phyloP scores from a whole-genome alignment of 1,140 invertebrate species.

The Psix sp. region DNA sequence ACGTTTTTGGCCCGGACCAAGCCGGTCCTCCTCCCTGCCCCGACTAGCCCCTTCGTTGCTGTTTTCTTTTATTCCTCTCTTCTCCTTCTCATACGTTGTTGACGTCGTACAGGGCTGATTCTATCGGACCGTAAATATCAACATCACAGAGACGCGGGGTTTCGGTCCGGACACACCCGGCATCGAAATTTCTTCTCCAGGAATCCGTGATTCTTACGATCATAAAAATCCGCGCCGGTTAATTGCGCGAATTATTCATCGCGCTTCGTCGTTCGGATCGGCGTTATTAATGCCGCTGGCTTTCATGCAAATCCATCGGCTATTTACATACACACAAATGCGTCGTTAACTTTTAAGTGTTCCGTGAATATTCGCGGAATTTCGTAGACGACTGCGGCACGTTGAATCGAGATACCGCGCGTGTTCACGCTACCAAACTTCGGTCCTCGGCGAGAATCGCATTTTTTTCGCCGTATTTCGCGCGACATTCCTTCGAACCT shows the following conservation, averaged over 20 bases:
- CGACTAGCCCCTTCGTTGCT: too few relatives aligned
- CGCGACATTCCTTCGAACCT: slow-evolving; percentile 1
- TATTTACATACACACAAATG: slow-evolving; percentile 35
- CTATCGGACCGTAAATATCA: slow-evolving; percentile 76
- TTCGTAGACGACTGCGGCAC: slow-evolving; percentile 37
- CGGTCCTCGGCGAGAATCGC: slow-evolving; percentile 33
- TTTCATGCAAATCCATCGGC: slow-evolving; percentile 22
- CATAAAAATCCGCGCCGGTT: slow-evolving; percentile 1
- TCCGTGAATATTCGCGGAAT: slow-evolving; percentile 54
- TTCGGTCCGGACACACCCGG: slow-evolving; percentile 33
- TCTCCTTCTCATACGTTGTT: slow-evolving; percentile 63
- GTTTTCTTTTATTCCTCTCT: slow-evolving; percentile 48
- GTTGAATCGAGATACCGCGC: slow-evolving; percentile 53
- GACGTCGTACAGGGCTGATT: slow-evolving; percentile 70
- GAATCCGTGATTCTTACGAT: slow-evolving; percentile 1
- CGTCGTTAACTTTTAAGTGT: slow-evolving; percentile 45
- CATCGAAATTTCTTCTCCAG: slow-evolving; percentile 10
- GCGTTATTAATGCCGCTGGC: slow-evolving; percentile 9
- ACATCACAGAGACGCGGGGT: slow-evolving; percentile 62
- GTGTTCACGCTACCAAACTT: slow-evolving; percentile 36
- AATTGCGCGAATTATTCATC: slow-evolving; percentile 15
- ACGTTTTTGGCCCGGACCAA: slow-evolving; percentile 55
- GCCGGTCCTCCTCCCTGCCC: slow-evolving; percentile 49
- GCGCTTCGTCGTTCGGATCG: slow-evolving; percentile 1
- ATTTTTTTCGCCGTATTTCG: slow-evolving; percentile 51